Base-by-base conservation (phyloP, 2,113 vertebrate genomes). In the Varanus salvator region DNA sequence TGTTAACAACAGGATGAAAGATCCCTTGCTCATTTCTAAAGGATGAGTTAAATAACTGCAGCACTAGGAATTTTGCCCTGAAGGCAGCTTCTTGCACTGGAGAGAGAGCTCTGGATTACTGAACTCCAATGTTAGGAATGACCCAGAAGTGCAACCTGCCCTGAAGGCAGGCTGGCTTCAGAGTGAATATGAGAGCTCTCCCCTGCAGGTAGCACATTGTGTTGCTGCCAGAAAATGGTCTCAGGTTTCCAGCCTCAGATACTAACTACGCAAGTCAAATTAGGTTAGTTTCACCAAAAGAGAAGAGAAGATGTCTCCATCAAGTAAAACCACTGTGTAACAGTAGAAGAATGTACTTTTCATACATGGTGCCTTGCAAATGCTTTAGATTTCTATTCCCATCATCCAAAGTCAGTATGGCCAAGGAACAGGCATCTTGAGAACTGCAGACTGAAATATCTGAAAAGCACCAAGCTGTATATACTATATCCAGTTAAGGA, bases 1-100 rank as follows among this genome's bases (percentile, higher is more conserved):
- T 90, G 88, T 80, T 85, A 90, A 90, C 83, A 90, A 90, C 83
- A 90, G 88, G 64, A 90, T 48, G 88, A 90, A 90, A 57, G 83
- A 90, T 90, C 69, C 88, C 83, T 80, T 85, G 72, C 60, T 84
- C 48, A 77, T 23, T 89, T 90, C 82, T 80, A 68, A 90, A 85
- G 48, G 27, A 85, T 80, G 82, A 80, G 48, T 71, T 85, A 85
- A 85, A 54, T 85, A 74, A 90, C 19, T 38, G 88, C 12, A 80
- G 29, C 50, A 57, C 25, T 57, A 85, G 75, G 88, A 85, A 78
- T 90, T 78, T 90, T 80, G 82, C 88, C 83, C 76, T 85, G 3
- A 64, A 68, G 83, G 83, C 64, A 90, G 74, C 64, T 85, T 69
- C 75, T 44, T 71, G n/a, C 50, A 57, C n/a, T 15, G 75, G 88